Conservation (phyloP, 2,888 invertebrate genomes). For the Papilio demoleus region DNA sequence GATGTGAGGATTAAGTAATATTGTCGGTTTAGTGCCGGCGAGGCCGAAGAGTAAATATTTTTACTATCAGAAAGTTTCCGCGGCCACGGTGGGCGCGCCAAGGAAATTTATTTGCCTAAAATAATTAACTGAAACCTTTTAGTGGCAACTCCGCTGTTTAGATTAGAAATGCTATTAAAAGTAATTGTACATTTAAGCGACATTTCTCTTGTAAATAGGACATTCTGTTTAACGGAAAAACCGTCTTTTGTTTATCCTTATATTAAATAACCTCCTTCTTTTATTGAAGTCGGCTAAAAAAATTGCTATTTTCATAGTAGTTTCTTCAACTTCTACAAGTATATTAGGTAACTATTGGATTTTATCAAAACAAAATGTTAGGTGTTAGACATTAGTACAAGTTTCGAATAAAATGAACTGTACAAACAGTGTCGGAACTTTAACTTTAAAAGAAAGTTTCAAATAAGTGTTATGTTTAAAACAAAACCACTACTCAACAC, state of each 20-base stretch:
- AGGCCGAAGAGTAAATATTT: constrained; percentile 36
- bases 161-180: constrained; percentile 22
- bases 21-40: constrained; percentile 22
- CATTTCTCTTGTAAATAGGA: constrained; percentile 14
- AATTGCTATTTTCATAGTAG: too few relatives aligned
- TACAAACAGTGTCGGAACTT: constrained; percentile 20
- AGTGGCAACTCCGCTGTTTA: constrained; percentile 18
- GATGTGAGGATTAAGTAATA: constrained; percentile 38
- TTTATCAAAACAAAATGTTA: constrained; percentile 12
- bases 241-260: neutral
- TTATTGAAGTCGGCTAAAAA: too few relatives aligned
- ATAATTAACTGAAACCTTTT: constrained; percentile 28
- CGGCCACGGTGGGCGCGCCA: constrained; percentile 9
- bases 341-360: neutral
- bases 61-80: constrained; percentile 22
- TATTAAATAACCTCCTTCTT: too few relatives aligned
- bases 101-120: constrained; percentile 22
- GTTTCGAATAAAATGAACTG: constrained; percentile 12
- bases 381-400: constrained; percentile 14
- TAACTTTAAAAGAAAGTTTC: constrained; percentile 17
- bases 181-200: constrained; percentile 14
- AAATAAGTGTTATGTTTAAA: constrained; percentile 22
- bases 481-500: constrained; percentile 8
- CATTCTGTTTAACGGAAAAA: neutral
- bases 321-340: neutral